Base-by-base conservation (phyloP, 1,140 invertebrate genomes). In the Penaeus vannamei region DNA sequence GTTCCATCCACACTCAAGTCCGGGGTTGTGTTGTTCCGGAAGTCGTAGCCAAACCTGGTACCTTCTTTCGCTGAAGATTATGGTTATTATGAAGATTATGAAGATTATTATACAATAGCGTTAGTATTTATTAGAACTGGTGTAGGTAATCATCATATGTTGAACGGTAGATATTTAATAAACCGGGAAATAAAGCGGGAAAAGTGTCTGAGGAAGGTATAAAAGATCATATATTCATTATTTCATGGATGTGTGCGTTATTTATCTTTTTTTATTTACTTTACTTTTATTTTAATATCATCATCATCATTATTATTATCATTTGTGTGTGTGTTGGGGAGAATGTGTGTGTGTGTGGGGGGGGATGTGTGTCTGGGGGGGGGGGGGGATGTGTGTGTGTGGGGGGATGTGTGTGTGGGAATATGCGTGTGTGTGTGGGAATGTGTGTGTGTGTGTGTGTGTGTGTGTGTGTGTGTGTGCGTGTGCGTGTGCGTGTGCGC, bases 21-120 rank as follows among this genome's bases (percentile, higher is more conserved):
- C 23, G 92, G 90, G 12, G 84, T 82, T n/a, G 92, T 89, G 91
- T 92, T 91, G 81, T 93, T 92, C 92, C 93, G 91, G 86, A 92
- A 91, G 91, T 92, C 92, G 60, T 91, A 92, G 22, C 89, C 83
- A 64, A 88, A 53, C 87, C 26, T 72, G 23, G 32, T 36, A 12
- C 72, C 22, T 19, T 76, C 4, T 29, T 20, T 29, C 19, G 7
- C 72, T 76, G 72, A 29, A 32, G 20, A 5, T 29, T 20, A 32
- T 5, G n/a, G 32, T n/a, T 19, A 36, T 12, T 17, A n/a, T 26
- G 7, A 32, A n/a, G 3, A 76, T 76, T 32, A 14, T 4, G 8
- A 29, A 14, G 26, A 36, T 72, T 0, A 69, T 69, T 3, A 22
- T 10, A 17, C 20, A 22, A 72, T 19, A n/a, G 32, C 69, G 69